Percentiles rank a stretch among this genome's conserved stretches.
These are phyloP conservation scores for Temnopleurus reevesii DNA, from an alignment of 53 echinoderm and acorn worm species.

Conservation along the genomic window DNA sequence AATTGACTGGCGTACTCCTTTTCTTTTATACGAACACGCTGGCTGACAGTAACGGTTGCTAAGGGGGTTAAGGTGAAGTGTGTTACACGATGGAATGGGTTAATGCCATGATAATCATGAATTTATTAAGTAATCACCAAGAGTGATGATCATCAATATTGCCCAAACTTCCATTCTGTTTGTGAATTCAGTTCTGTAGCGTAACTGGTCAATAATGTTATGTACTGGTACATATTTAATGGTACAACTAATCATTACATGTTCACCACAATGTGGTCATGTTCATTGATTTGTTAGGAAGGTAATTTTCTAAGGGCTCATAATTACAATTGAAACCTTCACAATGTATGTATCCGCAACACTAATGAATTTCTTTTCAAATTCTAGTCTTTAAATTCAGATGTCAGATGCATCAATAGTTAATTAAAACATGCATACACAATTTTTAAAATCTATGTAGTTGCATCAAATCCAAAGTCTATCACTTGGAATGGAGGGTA, in stretches of 20 bases:
- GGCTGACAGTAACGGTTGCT: constrained; percentile 5
- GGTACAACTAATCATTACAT: not conserved
- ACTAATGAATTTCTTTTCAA: not conserved
- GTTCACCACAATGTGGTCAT: not conserved
- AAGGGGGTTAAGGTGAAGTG: constrained; percentile 17
- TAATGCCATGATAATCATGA: no score
- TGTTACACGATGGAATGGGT: not conserved
- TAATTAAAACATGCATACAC: no score
- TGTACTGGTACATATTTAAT: not conserved
- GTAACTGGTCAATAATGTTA: constrained; percentile 28
- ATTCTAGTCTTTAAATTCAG: no score
- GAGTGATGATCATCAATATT: no score
- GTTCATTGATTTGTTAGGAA: constrained; percentile 32
- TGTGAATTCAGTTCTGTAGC: not conserved
- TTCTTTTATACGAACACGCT: not conserved
- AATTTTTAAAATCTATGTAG: no score
- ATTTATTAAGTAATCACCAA: no score
- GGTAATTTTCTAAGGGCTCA: not conserved
- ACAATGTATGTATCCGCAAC: not conserved
- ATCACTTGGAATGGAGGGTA: no score
- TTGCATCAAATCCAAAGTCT: no score
- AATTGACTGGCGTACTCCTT: not conserved
- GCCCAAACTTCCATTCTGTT: no score
- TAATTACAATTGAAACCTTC: not conserved
- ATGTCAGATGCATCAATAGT: no score